These are phyloP conservation scores for Chamaea fasciata DNA, from an alignment of 2,113 vertebrate species.

Conservation along the genomic window DNA sequence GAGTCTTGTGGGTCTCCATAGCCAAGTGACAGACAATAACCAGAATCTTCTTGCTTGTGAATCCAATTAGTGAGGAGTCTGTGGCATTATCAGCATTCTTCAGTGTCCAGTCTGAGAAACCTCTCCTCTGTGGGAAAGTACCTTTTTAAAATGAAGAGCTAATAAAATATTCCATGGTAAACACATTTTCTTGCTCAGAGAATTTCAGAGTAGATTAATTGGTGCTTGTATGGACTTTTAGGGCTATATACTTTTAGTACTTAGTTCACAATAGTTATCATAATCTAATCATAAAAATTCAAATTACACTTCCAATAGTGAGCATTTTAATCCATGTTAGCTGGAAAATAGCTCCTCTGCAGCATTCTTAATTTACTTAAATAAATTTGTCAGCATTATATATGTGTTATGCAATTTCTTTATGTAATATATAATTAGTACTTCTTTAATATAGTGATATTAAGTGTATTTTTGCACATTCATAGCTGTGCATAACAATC, in stretches of 20 bases:
- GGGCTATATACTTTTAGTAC: conserved; percentile 30
- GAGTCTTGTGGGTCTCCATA: not conserved
- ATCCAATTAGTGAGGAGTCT: not conserved
- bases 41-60: not conserved
- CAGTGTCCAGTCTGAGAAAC: not conserved
- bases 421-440: not conserved
- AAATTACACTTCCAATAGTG: conserved; percentile 46
- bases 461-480: not conserved
- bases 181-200: conserved; percentile 17
- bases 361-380: conserved; percentile 29
- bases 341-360: conserved; percentile 12
- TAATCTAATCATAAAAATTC: conserved; percentile 55
- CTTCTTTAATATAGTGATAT: not conserved
- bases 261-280: conserved; percentile 15
- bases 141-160: not conserved
- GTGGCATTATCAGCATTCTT: not conserved
- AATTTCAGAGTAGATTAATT: conserved; percentile 21
- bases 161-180: conserved; percentile 42
- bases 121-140: not conserved
- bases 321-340: not conserved
- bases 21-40: not conserved
- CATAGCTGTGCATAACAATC: not conserved
- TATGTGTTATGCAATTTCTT: not conserved
- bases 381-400: conserved; percentile 27
- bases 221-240: conserved; percentile 12